Evolutionary conservation across 1,140 invertebrate species (phyloP).

Genomic region (Drosophila mauritiana): DNA sequence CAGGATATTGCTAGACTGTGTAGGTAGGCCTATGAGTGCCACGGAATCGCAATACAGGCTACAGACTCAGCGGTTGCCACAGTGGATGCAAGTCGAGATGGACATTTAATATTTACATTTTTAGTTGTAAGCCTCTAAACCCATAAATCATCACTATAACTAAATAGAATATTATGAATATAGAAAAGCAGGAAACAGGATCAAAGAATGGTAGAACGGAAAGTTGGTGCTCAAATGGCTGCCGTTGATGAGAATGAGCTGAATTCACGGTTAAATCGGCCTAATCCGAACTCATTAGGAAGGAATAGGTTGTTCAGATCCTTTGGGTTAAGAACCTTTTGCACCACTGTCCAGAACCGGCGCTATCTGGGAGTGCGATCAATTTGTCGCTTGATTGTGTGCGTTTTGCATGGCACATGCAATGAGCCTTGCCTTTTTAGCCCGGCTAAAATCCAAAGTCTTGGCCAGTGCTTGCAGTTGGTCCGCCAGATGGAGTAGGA

Average conservation of each 20-base stretch:
- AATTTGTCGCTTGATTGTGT: constrained; percentile 81
- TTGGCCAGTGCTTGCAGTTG: constrained; percentile 19
- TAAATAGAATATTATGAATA: no score
- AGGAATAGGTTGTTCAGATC: background rate
- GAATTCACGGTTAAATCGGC: no score
- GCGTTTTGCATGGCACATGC: constrained; percentile 73
- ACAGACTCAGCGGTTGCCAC: constrained; percentile 3
- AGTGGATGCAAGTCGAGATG: constrained; percentile 32
- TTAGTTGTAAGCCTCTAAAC: no score
- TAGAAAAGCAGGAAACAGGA: background rate
- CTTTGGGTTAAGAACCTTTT: background rate
- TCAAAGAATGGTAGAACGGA: no score
- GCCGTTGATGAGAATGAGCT: no score
- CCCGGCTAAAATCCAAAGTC: constrained; percentile 10
- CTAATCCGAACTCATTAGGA: background rate
- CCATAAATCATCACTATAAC: no score
- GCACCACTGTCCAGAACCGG: constrained; percentile 37
- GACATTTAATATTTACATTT: background rate
- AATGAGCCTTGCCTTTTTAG: constrained; percentile 54
- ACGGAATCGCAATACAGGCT: constrained; percentile 13
- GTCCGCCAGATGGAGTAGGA: constrained; percentile 11
- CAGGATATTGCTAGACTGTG: constrained; percentile 21
- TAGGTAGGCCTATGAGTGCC: constrained; percentile 46
- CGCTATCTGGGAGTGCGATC: constrained; percentile 75
- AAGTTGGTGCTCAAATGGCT: no score